Base-by-base conservation (phyloP, 1,140 invertebrate species). In the Stegodyphus dumicola region DNA sequence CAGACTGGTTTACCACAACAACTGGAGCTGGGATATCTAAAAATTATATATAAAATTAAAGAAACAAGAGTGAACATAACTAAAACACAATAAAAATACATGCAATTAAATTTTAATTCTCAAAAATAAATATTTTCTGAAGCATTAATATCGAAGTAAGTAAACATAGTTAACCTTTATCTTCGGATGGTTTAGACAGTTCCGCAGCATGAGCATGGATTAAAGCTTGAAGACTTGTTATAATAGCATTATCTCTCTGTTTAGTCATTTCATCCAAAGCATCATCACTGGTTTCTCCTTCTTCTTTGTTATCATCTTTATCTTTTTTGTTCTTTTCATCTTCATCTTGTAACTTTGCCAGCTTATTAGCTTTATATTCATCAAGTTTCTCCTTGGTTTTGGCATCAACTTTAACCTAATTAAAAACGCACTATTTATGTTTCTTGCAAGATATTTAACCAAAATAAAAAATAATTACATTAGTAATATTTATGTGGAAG, bases 361-460 rank as follows among this genome's bases (percentile, higher is more conserved):
- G 18, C 18, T 87, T 89, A 76, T 87, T 89, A 13, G 85, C 94
- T 93, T 97, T 97, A 90, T 97, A 99, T 87, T 97, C 95, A 91
- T 98, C 97, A 87, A 99, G 92, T 71, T 97, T 93, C 75, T 95
- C 94, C 92, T 98, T 97, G 87, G 97, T 98, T 93, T 99, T 99
- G 56, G 97, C 96, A 92, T 99, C 98, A n/a, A 98, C 97, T 93
- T 98, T 97, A 0, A 98, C 91, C 90, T 91, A 33, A 52, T 78
- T 17, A 6, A 48, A 79, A 52, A 86, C 49, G 3, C 33, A 33
- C 33, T 33, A n/a, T n/a, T 3, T 33, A 33, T 1, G 33, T 33
- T 33, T 33, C 33, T 33, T 33, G 33, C 33, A 33, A 33, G 33
- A 33, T 33, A 33, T 33, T 33, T 33, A 67, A 67, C 7, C n/a